Evolutionary conservation across 2,797 vertebrate species (phyloP), one percentile per base, ranked within the genome.

Genomic region (Thaleichthys pacificus): DNA sequence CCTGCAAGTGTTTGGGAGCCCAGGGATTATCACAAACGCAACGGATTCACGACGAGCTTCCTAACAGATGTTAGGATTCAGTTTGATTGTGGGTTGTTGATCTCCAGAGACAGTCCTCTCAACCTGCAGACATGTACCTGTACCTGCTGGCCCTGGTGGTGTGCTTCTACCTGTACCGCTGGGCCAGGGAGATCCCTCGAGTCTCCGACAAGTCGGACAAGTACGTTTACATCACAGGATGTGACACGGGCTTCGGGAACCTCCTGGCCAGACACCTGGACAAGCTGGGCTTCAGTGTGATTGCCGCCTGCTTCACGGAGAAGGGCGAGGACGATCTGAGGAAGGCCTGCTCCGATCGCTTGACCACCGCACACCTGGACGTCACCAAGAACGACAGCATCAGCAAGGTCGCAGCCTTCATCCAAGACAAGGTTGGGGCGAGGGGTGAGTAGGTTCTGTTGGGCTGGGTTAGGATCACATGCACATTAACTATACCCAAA

Each of bases 191-290:
- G 84, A 69, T 86, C 0, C 77, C 91, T 64, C 79, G 87, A 24
- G 87, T 95, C 60, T 49, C 89, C 0, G 86, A 92, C 76, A 87
- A 82, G 77, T 84, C 77, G 57, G 71, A 21, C 79, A 93, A 92
- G 83, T 88, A 91, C 70, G 93, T 94, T 19, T 94, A 92, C 84
- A 70, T 94, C 86, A 94, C 93, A 0, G 93, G 92, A 67, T 93
- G 93, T 5, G 92, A 94, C 86, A 79, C 82, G 0, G 93, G 92
- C 67, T 94, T 94, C 19, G 91, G 91, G 3, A 90, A 84, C 79
- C 87, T 93, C 54, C 85, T 94, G 70, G 86, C 93, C 2, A 85
- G 83, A 5, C 89, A 91, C 6, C 79, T 95, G 83, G 92, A 95
- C 86, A 78, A 85, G 73, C 38, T 35, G 22, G 92, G 91, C 0